Evolutionary conservation across 2,888 invertebrate species (phyloP).

Genomic region (Tinea pellionella): DNA sequence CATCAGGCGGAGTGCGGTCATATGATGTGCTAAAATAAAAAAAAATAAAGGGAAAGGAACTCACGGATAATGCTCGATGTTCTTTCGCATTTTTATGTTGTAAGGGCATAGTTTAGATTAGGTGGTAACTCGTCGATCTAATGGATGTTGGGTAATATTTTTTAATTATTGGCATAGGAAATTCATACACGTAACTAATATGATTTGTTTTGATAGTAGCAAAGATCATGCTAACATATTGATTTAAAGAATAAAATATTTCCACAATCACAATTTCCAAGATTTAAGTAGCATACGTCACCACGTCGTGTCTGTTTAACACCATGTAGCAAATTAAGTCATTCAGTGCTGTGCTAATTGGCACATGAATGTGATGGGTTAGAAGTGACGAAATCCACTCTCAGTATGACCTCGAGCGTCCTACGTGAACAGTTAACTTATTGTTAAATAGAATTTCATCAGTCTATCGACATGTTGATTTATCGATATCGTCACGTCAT

Average conservation of each 20-base stretch:
- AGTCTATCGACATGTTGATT: conserved; percentile 5
- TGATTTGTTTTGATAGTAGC: too few relatives aligned
- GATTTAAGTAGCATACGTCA: neutral
- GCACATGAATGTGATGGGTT: conserved; percentile 26
- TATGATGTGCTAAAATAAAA: too few relatives aligned
- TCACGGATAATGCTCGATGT: too few relatives aligned
- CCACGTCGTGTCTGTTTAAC: neutral
- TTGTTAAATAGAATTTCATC: conserved; percentile 3
- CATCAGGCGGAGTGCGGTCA: too few relatives aligned
- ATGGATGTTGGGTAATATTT: too few relatives aligned
- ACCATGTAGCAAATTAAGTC: conserved; percentile 20
- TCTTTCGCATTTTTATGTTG: too few relatives aligned
- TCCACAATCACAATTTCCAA: neutral
- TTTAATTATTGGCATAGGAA: too few relatives aligned
- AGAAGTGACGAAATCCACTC: conserved; percentile 20
- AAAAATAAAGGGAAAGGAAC: too few relatives aligned
- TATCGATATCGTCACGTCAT: conserved; percentile 4
- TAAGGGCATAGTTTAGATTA: too few relatives aligned
- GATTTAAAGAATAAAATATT: neutral
- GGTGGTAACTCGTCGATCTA: too few relatives aligned
- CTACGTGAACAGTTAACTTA: conserved; percentile 3
- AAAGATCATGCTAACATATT: too few relatives aligned
- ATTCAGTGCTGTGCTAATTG: conserved; percentile 33
- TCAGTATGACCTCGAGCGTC: conserved; percentile 2
- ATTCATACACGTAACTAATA: too few relatives aligned